Base-by-base conservation (phyloP, 2,797 vertebrate genomes). In the Galago senegalensis region DNA sequence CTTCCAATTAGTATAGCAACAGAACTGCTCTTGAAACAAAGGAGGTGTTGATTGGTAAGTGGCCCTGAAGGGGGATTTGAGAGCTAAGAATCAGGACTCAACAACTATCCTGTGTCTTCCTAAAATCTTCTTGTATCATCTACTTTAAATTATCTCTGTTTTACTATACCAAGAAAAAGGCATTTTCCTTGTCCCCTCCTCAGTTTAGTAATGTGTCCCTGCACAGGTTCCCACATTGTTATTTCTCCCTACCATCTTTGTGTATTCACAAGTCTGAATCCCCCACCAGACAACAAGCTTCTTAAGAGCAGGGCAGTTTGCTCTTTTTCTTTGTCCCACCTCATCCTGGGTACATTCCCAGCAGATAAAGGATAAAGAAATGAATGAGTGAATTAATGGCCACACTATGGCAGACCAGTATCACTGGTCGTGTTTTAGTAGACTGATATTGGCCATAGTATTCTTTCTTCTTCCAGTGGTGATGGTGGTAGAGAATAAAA, bases 1-100 rank as follows among this genome's bases (percentile, higher is more conserved):
- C 14, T n/a, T 75, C 14, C 70, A 91, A 67, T 94, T 63, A 87
- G 76, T 80, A 61, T 72, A 60, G 17, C 13, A 85, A 46, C 1
- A 61, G 23, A 82, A 17, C 12, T 56, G 7, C 10, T 87, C 16
- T 3, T 29, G 14, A 65, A 76, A 69, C 34, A 56, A 69, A 34
- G 14, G 1, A 58, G 1, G 10, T n/a, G 0, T 37, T 89, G 60
- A 73, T 18, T 69, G 46, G 31, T 72, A 53, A 87, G 3, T 18
- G 16, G 1, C 3, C 12, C 87, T 80, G 29, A 85, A 75, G 18
- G 34, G 12, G 10, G 43, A 53, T 46, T 80, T 93, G 65, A 56
- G 8, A 61, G n/a, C 12, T 5, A 12, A 43, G 17, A 81, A 58
- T 84, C 34, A 63, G 56, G 7, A 18, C 2, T 83, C 43, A 84